A percentile compares a stretch with the other conserved stretches of the same genome.
These are phyloP conservation scores for Drosophila engyochracea DNA, from an alignment of 2,888 invertebrate genomes.

Conservation along the genomic window DNA sequence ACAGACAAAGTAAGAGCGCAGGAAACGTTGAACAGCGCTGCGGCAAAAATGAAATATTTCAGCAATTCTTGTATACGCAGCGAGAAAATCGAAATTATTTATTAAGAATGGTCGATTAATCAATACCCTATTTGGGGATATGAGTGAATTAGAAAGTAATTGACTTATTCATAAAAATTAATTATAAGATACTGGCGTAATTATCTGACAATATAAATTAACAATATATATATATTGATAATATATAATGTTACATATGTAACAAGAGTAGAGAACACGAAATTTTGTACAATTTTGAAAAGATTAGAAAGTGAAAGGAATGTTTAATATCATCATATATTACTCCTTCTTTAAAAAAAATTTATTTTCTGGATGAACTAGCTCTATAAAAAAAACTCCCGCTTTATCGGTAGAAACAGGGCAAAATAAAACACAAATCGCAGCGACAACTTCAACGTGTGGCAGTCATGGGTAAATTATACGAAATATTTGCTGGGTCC, in stretches of 20 bases:
- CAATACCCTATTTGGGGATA: slow-evolving; percentile 21
- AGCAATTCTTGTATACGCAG: slow-evolving; percentile 43
- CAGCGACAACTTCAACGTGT: slow-evolving; percentile 32
- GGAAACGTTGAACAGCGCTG: slow-evolving; percentile 18
- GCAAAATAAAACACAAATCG: slow-evolving; percentile 33
- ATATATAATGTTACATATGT: not conserved
- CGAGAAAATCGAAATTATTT: slow-evolving; percentile 17
- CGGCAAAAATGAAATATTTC: slow-evolving; percentile 62
- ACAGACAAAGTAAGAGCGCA: slow-evolving; percentile 6
- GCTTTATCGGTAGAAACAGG: not conserved
- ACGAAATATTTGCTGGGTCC: slow-evolving; percentile 39
- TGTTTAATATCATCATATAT: not conserved
- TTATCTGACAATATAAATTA: not conserved
- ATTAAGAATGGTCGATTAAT: not conserved
- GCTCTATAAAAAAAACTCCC: not conserved
- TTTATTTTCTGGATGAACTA: not conserved
- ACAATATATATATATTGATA: not conserved
- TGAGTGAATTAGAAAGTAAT: not conserved
- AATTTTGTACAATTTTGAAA: not conserved
- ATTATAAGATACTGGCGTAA: not conserved
- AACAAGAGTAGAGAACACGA: not conserved
- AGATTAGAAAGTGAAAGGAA: not conserved
- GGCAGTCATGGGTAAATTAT: slow-evolving; percentile 45
- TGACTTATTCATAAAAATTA: not conserved
- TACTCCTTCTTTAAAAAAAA: not conserved